Conservation (phyloP, 2,888 invertebrate species). For the Brachypalpus laphriformis region DNA sequence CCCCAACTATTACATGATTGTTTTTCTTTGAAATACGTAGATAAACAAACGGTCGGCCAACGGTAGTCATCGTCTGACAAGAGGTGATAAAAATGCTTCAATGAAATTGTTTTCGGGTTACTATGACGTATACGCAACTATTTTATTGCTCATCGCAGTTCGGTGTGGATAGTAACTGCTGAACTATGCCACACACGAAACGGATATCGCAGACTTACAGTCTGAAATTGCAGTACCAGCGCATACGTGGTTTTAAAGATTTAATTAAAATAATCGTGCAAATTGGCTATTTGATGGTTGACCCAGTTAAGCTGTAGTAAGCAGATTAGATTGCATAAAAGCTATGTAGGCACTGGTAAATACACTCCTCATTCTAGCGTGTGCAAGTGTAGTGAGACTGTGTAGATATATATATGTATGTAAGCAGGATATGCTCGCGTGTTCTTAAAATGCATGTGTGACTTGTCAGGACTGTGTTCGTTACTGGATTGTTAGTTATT, state of each 20-base stretch:
- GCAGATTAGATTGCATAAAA: constrained; percentile 48
- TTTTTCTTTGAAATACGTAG: not conserved
- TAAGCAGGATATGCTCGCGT: constrained; percentile 1
- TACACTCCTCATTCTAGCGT: constrained; percentile 24
- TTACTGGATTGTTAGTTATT: constrained; percentile 6
- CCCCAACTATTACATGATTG: constrained; percentile 39
- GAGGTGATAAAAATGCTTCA: not conserved
- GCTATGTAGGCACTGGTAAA: not conserved
- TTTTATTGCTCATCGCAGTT: not conserved
- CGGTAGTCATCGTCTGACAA: not conserved
- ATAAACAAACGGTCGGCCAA: not conserved
- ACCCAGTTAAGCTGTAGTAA: constrained; percentile 48
- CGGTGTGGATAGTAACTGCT: not conserved
- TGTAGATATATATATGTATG: too few relatives aligned
- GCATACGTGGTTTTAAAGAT: constrained; percentile 10
- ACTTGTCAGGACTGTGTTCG: not conserved
- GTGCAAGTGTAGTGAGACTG: constrained; percentile 1
- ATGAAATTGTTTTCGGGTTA: not conserved
- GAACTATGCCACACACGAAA: constrained; percentile 1
- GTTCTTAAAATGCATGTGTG: not conserved
- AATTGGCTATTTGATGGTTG: constrained; percentile 57
- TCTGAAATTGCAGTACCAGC: not conserved
- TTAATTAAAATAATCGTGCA: constrained; percentile 51
- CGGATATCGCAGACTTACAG: constrained; percentile 1
- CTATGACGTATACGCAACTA: constrained; percentile 19